These are phyloP conservation scores for Iguana delicatissima DNA, from an alignment of 2,797 vertebrate genomes.

Conservation along the genomic window DNA sequence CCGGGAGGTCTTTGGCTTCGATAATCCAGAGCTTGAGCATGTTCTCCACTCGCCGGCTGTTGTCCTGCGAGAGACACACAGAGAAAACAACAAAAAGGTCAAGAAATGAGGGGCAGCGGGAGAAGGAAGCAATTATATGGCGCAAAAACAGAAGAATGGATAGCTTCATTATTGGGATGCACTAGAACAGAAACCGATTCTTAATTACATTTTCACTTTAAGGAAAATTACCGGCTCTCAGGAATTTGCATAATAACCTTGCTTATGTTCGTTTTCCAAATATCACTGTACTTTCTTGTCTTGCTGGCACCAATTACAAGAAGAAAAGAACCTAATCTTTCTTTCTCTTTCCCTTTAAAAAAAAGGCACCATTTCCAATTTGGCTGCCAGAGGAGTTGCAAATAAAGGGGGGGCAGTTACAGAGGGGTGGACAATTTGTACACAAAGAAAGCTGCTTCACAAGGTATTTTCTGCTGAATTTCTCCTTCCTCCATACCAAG, in stretches of 20 bases:
- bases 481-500: not conserved
- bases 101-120: accelerated
- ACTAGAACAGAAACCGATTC: constrained; percentile 61
- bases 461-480: too few species aligned
- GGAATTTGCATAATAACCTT: constrained; percentile 74
- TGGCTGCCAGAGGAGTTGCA: constrained; percentile 27
- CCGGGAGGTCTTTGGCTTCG: constrained; percentile 97
- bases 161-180: constrained; percentile 66
- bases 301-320: constrained; percentile 67
- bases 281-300: constrained; percentile 58
- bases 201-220: constrained; percentile 76
- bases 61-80: constrained; percentile 85
- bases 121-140: constrained; percentile 9
- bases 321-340: constrained; percentile 40
- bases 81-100: constrained; percentile 49
- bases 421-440: too few species aligned
- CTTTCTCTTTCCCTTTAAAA: not conserved
- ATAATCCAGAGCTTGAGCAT: constrained; percentile 96
- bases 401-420: accelerated
- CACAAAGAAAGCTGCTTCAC: constrained; percentile 29
- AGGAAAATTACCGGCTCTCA: constrained; percentile 68
- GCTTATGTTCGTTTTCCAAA: constrained; percentile 73
- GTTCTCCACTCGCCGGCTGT: constrained; percentile 96
- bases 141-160: constrained; percentile 52
- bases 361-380: constrained; percentile 21